Base-by-base conservation (phyloP, 2,888 invertebrate genomes). In the Drosophila rellima region DNA sequence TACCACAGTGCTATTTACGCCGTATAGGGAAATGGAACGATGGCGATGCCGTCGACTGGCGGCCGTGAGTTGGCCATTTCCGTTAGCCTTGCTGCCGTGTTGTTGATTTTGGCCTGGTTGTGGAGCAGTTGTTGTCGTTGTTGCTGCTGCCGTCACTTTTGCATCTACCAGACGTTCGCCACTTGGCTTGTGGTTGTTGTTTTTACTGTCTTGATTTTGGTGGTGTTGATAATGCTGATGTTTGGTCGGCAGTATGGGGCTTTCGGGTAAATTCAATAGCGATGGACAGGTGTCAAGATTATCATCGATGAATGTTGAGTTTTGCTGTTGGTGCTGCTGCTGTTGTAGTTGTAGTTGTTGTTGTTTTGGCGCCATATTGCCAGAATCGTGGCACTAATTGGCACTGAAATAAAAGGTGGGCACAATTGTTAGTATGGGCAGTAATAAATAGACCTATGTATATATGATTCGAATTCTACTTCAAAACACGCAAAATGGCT, bases 291-390 rank as follows among this genome's bases (percentile, higher is more conserved):
- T 85, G 81, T 82, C 80, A 65, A 89, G 81, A 82, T 90, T 91
- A 80, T 90, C 90, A 80, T 87, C 78, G 70, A 91, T 90, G 70
- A 92, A 87, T 57, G 92, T 92, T 59, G 92, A 92, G 80, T 92
- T 92, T 74, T 91, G 91, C 74, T 82, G 82, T 39, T 71, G 76
- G 10, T 55, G 47, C 11, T 31, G 47, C 17, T 47, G 57, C 13
- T 51, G 65, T 56, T 76, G 51, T 45, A 62, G 56, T n/a, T 63
- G 55, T 18, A 45, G 60, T 45, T 64, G 56, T n/a, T 63, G 55
- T 18, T 48, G 60, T 54, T 90, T 90, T 59, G 90, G 89, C 73
- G 91, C 90, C 92, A 91, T 92, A 35, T 63, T 64, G 54, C 18
- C 44, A 54, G 66, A 65, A 59, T 59, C 45, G 57, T 66, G 55